Conservation (phyloP, 2,113 vertebrate genomes). For the Mirounga angustirostris region DNA sequence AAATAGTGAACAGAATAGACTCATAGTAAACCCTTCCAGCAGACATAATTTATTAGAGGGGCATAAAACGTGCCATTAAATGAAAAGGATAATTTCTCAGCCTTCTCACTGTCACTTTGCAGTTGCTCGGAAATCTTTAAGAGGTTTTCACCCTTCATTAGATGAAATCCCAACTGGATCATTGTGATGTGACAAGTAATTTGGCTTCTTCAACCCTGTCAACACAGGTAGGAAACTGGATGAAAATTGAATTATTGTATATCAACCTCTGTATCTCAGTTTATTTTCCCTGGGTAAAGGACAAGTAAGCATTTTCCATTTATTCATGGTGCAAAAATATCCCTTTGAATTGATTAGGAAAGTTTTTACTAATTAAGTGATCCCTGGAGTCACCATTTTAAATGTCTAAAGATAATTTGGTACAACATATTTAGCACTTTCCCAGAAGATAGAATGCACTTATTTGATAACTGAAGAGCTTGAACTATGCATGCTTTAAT, state of each 20-base stretch:
- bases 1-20: background rate
- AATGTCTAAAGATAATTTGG: constrained; percentile 42
- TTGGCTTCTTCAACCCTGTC: constrained; percentile 34
- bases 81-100: background rate
- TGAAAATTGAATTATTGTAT: constrained; percentile 44
- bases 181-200: constrained; percentile 27
- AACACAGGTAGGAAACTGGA: constrained; percentile 45
- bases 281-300: constrained; percentile 52
- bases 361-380: constrained; percentile 41
- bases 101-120: background rate
- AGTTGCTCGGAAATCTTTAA: constrained; percentile 43
- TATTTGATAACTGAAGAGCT: constrained; percentile 1
- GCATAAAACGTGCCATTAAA: background rate
- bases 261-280: background rate
- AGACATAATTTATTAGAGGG: background rate
- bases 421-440: constrained; percentile 18
- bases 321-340: background rate
- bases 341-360: background rate
- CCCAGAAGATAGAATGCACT: background rate
- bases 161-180: constrained; percentile 40
- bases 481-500: background rate
- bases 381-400: constrained; percentile 2
- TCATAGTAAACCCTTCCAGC: background rate
- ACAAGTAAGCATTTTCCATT: background rate
- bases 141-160: constrained; percentile 44